Evolutionary conservation across 1,140 invertebrate species (phyloP).

Genomic region (Drosophila sturtevanti): DNA sequence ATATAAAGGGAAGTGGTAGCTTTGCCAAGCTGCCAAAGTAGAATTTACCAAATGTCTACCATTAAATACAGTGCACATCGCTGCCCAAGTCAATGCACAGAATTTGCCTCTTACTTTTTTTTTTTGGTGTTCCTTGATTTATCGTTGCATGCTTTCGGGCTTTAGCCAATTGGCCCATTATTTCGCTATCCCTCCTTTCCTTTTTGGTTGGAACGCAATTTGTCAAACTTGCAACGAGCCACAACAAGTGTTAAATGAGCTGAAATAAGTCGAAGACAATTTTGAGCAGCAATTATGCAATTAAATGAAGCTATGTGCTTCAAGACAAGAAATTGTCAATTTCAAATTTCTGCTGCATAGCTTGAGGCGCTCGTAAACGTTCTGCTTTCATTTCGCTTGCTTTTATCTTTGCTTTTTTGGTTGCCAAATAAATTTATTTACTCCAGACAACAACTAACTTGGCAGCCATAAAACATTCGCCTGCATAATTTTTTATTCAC

Average conservation of each 20-base stretch:
- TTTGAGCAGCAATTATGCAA: conserved; percentile 47
- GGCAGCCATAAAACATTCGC: conserved; percentile 22
- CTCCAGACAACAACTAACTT: conserved; percentile 1
- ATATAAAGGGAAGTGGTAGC: background rate
- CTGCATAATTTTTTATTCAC: conserved; percentile 23
- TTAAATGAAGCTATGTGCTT: conserved; percentile 5
- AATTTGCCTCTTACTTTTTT: conserved; percentile 34
- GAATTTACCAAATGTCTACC: conserved; percentile 42
- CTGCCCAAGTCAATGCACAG: conserved; percentile 30
- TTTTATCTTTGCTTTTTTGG: background rate
- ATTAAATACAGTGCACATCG: conserved; percentile 37
- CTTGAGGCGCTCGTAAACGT: conserved; percentile 5
- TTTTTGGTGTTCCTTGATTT: conserved; percentile 40
- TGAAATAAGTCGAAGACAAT: conserved; percentile 38
- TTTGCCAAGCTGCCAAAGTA: conserved; percentile 40
- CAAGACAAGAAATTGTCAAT: background rate
- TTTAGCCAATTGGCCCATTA: conserved; percentile 37
- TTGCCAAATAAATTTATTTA: conserved; percentile 13
- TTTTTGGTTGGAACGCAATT: conserved; percentile 22
- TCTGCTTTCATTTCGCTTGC: background rate
- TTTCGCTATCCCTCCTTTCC: background rate
- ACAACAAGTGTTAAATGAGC: conserved; percentile 46
- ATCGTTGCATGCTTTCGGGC: conserved; percentile 30
- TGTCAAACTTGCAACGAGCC: conserved; percentile 42
- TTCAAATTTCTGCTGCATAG: conserved; percentile 4